Conservation (phyloP, 2,888 invertebrate species). For the Dione juno region DNA sequence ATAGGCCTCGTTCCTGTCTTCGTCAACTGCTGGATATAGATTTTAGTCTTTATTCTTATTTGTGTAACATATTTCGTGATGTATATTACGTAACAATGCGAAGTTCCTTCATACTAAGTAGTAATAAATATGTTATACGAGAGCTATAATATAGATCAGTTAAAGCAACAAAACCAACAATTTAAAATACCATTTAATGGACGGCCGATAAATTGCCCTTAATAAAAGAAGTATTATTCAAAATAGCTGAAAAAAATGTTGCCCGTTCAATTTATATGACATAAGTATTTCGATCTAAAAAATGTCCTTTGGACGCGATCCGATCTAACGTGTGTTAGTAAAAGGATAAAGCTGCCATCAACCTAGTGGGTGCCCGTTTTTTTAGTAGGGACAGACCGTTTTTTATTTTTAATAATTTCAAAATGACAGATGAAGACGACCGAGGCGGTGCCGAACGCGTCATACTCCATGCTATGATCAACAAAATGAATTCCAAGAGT, state of each 20-base stretch:
- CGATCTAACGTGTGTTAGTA: conserved; percentile 78
- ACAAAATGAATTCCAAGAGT: conserved; percentile 53
- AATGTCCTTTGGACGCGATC: conserved; percentile 71
- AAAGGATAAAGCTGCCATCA: conserved; percentile 74
- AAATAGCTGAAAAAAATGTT: conserved; percentile 69
- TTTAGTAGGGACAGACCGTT: conserved; percentile 54
- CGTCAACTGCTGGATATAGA: too few species aligned
- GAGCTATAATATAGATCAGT: conserved; percentile 58
- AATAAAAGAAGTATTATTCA: conserved; percentile 78
- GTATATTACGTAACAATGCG: background rate
- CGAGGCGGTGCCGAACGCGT: conserved; percentile 61
- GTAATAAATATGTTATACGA: conserved; percentile 60
- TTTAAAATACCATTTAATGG: conserved; percentile 77
- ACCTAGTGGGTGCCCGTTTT: conserved; percentile 72
- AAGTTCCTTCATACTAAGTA: conserved; percentile 45
- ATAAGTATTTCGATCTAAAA: conserved; percentile 67
- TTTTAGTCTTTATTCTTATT: background rate
- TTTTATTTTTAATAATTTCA: conserved; percentile 69
- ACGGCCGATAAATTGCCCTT: conserved; percentile 74
- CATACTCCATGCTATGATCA: conserved; percentile 54
- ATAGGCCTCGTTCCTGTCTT: too few species aligned
- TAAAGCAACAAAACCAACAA: conserved; percentile 71
- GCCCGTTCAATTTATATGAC: conserved; percentile 75
- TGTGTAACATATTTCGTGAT: background rate
- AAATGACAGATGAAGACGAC: conserved; percentile 79